Evolutionary conservation across 2,888 invertebrate genomes (phyloP), one percentile per base, ranked within the genome.

Genomic region (Apoderus coryli): DNA sequence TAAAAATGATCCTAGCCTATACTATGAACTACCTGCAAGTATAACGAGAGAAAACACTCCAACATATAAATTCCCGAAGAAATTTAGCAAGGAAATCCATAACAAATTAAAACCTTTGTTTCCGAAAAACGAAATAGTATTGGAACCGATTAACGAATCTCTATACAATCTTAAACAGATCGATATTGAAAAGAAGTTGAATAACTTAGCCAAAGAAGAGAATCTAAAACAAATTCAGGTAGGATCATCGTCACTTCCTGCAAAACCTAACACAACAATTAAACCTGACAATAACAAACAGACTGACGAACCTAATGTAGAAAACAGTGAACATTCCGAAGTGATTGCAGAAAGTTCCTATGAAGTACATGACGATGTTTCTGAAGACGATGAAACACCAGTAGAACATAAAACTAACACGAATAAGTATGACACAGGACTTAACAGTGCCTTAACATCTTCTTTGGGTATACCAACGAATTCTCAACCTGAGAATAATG

Each of bases 11-110:
- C 51, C 58, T 31, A 47, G 49, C 31, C 46, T 50, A 16, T 55
- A 52, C 46, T 47, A 59, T 45, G 41, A 57, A 55, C 44, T 58
- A 48, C 43, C 59, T 42, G 32, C 62, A 51, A 33, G 59, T 46
- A 41, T 55, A 40, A 48, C 46, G 40, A 43, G 52, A 49, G 41
- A 56, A 37, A 44, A 63, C 39, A 49, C 53, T 12, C 69, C 69
- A 3, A 70, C 69, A 11, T 63, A 63, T 34, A 44, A 60, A 13
- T 69, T 65, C 43, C 72, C 72, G 1, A 72, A 72, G 47, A 72
- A 72, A 46, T 71, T 60, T 48, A 51, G 57, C 36, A 57, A 61
- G 26, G 59, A 60, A 12, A 60, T 66, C 31, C 63, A 62, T 36
- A 43, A 45, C 12, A 54, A 52, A 45, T 35, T 39, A 15, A 57